These are phyloP conservation scores for Hirundo rustica DNA, from an alignment of 2,797 vertebrate species.

Conservation along the genomic window DNA sequence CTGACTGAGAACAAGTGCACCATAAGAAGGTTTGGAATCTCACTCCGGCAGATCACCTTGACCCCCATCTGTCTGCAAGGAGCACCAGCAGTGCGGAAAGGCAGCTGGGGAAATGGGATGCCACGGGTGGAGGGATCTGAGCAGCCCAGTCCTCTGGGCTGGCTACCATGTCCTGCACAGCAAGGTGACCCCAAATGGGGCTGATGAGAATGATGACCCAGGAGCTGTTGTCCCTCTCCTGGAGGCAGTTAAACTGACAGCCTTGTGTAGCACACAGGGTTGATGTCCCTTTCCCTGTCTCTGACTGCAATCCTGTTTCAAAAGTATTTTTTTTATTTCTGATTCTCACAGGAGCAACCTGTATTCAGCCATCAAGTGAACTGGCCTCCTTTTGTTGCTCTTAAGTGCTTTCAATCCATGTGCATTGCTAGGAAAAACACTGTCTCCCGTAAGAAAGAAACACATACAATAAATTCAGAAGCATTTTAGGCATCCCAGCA, in stretches of 20 bases:
- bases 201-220: not conserved
- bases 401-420: not conserved
- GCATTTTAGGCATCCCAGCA: not conserved
- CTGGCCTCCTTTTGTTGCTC: not conserved
- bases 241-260: not conserved
- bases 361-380: not conserved
- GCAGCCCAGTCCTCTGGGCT: not conserved
- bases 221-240: not conserved
- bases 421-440: not conserved
- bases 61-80: not conserved
- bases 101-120: not conserved
- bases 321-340: not conserved
- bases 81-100: not conserved
- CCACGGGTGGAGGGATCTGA: not conserved
- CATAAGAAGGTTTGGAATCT: not conserved
- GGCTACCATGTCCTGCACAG: not conserved
- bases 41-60: not conserved
- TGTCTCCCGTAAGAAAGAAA: not conserved
- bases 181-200: not conserved
- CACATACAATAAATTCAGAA: not conserved
- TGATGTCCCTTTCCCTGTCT: not conserved
- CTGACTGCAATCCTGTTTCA: not conserved
- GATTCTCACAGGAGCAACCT: not conserved
- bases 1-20: not conserved
- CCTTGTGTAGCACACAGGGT: fast-evolving